phyloP scores from a whole-genome alignment of 2,797 vertebrate genomes.

The Margarornis squamiger region DNA sequence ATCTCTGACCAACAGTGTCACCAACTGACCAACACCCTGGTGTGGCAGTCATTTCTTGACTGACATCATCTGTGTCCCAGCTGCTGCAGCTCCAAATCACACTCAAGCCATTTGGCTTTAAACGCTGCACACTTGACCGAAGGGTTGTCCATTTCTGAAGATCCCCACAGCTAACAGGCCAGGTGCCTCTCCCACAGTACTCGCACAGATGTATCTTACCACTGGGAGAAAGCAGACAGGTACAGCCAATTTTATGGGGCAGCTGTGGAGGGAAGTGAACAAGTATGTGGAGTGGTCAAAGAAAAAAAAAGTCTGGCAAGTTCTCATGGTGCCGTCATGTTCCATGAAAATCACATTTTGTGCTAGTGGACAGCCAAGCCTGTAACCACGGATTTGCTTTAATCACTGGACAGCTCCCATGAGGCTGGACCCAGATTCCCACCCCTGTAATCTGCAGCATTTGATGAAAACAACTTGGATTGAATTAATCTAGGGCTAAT shows the following conservation, averaged over 20 bases:
- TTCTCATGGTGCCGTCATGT: conserved; percentile 44
- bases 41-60: neutral
- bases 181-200: conserved; percentile 32
- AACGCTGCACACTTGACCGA: neutral
- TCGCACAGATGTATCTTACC: conserved; percentile 16
- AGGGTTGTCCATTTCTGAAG: conserved; percentile 4
- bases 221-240: conserved; percentile 31
- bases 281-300: conserved; percentile 10
- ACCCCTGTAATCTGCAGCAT: conserved; percentile 68
- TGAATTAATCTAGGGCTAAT: conserved; percentile 69
- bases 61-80: neutral
- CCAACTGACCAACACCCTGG: conserved; percentile 22
- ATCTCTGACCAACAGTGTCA: neutral
- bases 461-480: conserved; percentile 75
- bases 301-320: conserved; percentile 35
- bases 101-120: neutral
- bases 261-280: neutral
- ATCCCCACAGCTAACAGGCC: neutral
- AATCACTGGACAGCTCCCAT: conserved; percentile 72
- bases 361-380: conserved; percentile 68
- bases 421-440: conserved; percentile 66
- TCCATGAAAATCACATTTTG: conserved; percentile 63
- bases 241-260: conserved; percentile 50
- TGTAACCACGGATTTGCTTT: conserved; percentile 68
- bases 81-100: neutral